Conservation (phyloP, 2,113 vertebrate genomes). For the Oryzias woworae region DNA sequence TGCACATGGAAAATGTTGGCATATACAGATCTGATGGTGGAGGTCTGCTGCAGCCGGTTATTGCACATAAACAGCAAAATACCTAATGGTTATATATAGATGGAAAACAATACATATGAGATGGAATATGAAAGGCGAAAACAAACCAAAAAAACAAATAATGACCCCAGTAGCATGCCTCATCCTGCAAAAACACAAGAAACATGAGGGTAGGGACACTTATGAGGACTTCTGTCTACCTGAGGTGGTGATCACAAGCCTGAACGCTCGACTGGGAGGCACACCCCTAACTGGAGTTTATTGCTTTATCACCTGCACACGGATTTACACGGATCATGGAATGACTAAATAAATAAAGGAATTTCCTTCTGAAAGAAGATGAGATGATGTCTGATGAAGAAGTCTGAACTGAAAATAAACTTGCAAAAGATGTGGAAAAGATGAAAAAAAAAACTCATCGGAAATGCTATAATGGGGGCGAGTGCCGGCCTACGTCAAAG, state of each 20-base stretch:
- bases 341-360: conserved; percentile 37
- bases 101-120: conserved; percentile 67
- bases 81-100: conserved; percentile 70
- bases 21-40: conserved; percentile 60
- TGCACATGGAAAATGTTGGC: conserved; percentile 71
- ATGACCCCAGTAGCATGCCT: conserved; percentile 70
- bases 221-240: conserved; percentile 28
- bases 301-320: conserved; percentile 64
- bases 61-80: conserved; percentile 71
- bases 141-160: conserved; percentile 51
- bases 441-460: conserved; percentile 39
- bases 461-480: conserved; percentile 13
- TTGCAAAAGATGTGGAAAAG: conserved; percentile 43
- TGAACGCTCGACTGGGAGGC: conserved; percentile 39
- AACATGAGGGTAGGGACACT: conserved; percentile 45
- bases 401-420: conserved; percentile 28
- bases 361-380: conserved; percentile 44
- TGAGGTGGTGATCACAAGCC: conserved; percentile 46
- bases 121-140: conserved; percentile 65
- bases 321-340: conserved; percentile 40
- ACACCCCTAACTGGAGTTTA: conserved; percentile 78
- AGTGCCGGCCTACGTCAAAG: conserved; percentile 59
- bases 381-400: conserved; percentile 37
- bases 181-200: conserved; percentile 53
- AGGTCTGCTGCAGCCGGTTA: conserved; percentile 56